Conservation (phyloP, 2,888 invertebrate genomes). For the Polydrusus tereticollis region DNA sequence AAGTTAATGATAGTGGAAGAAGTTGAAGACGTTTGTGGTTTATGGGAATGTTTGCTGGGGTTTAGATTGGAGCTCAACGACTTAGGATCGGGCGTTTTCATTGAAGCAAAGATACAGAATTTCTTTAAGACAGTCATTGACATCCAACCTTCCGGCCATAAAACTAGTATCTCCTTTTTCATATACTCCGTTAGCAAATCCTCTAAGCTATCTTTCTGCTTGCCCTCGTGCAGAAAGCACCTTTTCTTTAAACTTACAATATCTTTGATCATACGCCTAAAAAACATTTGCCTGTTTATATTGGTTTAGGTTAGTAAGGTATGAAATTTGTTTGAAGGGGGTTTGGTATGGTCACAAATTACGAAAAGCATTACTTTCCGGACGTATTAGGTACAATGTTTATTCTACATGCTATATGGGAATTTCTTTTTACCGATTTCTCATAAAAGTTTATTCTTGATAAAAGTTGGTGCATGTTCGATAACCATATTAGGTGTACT, state of each 20-base stretch:
- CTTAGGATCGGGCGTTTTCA: constrained; percentile 46
- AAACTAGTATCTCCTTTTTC: constrained; percentile 66
- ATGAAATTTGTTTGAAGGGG: no score
- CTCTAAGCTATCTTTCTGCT: constrained; percentile 68
- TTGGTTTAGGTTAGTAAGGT: not conserved
- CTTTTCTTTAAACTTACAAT: constrained; percentile 62
- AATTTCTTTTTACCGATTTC: no score
- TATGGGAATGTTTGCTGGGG: constrained; percentile 30
- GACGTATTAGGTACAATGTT: no score
- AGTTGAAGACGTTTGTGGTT: constrained; percentile 31
- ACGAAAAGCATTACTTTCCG: no score
- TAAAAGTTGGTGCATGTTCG: no score
- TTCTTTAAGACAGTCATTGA: constrained; percentile 63
- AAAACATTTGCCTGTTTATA: not conserved
- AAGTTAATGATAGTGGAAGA: constrained; percentile 34
- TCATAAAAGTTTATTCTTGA: no score
- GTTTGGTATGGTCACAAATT: no score
- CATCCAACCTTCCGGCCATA: constrained; percentile 74
- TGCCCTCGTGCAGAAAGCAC: constrained; percentile 63
- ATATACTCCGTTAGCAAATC: constrained; percentile 68
- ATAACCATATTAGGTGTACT: no score
- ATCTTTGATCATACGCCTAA: constrained; percentile 62
- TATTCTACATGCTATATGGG: no score
- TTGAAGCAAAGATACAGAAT: constrained; percentile 54
- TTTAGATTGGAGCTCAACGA: not conserved